These are phyloP conservation scores for Pampus argenteus DNA, from an alignment of 2,797 vertebrate genomes.

Conservation along the genomic window DNA sequence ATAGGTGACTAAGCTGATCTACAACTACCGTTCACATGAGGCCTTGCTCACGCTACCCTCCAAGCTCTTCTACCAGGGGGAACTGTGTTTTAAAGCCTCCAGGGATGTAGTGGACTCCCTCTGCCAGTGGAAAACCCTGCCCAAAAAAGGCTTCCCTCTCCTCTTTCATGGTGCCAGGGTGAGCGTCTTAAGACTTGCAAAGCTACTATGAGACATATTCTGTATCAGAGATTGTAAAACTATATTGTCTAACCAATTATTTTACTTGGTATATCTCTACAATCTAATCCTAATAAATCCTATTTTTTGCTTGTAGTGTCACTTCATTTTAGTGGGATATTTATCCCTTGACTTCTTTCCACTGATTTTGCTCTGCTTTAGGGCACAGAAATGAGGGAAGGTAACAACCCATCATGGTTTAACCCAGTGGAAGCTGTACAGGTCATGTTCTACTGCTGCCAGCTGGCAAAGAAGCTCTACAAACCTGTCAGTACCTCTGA, in stretches of 20 bases:
- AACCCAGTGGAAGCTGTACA: slow-evolving; percentile 95
- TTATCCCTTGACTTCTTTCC: background rate
- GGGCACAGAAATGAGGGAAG: slow-evolving; percentile 93
- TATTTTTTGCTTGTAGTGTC: background rate
- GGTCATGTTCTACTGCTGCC: slow-evolving; percentile 94
- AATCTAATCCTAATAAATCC: background rate
- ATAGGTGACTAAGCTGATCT: slow-evolving; percentile 94
- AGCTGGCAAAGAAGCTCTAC: slow-evolving; percentile 88
- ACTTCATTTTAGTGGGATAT: background rate
- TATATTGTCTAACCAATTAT: background rate
- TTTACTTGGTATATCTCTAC: background rate
- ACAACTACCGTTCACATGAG: slow-evolving; percentile 95
- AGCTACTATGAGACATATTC: background rate
- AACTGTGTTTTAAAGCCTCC: slow-evolving; percentile 88
- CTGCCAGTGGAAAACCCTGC: slow-evolving; percentile 90
- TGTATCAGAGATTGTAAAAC: background rate
- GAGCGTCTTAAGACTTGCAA: slow-evolving; percentile 45
- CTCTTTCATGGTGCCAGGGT: slow-evolving; percentile 95
- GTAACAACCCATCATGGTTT: slow-evolving; percentile 94
- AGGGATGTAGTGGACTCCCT: slow-evolving; percentile 84
- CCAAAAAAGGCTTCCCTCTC: slow-evolving; percentile 92
- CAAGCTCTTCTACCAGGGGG: slow-evolving; percentile 92
- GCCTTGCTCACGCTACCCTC: slow-evolving; percentile 90
- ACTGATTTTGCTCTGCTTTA: slow-evolving; percentile 55
- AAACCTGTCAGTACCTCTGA: slow-evolving; percentile 83